Base-by-base conservation (phyloP, 53 echinoderm and acorn worm species). In the Paelopatides confundens region DNA sequence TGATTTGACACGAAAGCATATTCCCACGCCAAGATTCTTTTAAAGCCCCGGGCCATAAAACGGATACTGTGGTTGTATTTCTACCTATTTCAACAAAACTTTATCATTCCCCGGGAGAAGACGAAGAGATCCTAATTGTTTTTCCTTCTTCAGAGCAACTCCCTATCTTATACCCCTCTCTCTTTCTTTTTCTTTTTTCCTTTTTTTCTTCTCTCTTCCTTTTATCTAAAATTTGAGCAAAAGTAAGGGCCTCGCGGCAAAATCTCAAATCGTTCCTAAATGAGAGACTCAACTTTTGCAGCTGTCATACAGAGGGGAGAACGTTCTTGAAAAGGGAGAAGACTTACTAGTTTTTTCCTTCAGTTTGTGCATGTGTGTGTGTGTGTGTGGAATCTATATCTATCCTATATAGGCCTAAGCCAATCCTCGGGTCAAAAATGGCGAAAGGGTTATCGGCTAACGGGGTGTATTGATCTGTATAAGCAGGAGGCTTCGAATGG, bases 111-210 rank as follows among this genome's bases (percentile, higher is more conserved):
- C 70, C 64, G 37, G 63, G 11, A 71, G 53, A 40, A 71, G 62
- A 74, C 48, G 71, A 89, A 38, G 21, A 32, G 67, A 53, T 54
- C 71, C 39, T 82, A 83, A 66, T 82, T 71, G 71, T 82, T 71
- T 63, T 85, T 64, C 52, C 76, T 63, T 64, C 27, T 40, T 74
- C 40, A 27, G 49, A 46, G 50, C 91, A 65, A 50, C 48, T 65
- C 74, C 84, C 67, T 66, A 30, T 18, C 43, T 52, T 85, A 54
- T 88, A 43, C 79, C 69, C 77, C 69, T 36, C 71, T 90, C 84
- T 82, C 69, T 86, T 43, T 76, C 85, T 65, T 43, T 43, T 9
- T 65, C 28, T 66, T 37, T 88, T 13, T 38, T 70, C 47, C 62
- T 81, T 35, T 69, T 81, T 62, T 47, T 28, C 35, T 48, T 76